Percentiles rank a stretch among this genome's conserved stretches.
Evolutionary conservation across 2,888 invertebrate species (phyloP).

Genomic region (Disparrhopalites patrizii): DNA sequence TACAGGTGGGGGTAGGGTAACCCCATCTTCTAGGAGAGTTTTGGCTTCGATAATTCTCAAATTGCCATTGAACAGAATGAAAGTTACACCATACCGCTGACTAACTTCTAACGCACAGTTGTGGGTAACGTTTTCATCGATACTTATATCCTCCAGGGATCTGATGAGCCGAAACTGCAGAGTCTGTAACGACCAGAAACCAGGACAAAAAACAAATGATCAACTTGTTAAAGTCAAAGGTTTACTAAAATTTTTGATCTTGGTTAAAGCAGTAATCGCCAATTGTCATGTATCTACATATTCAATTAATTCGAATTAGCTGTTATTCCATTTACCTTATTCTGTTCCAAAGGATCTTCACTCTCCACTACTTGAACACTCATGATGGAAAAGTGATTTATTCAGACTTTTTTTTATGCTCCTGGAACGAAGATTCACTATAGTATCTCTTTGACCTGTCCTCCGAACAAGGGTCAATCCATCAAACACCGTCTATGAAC

Average conservation of each 20-base stretch:
- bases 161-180: conserved; percentile 15
- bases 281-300: too few relatives aligned
- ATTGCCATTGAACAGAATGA: conserved; percentile 15
- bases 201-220: neutral
- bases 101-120: conserved; percentile 4
- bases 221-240: too few relatives aligned
- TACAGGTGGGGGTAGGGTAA: conserved; percentile 2
- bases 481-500: neutral
- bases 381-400: neutral
- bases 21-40: neutral
- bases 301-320: too few relatives aligned
- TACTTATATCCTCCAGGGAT: neutral
- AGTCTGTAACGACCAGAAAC: neutral
- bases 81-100: conserved; percentile 16
- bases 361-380: neutral
- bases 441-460: too few relatives aligned
- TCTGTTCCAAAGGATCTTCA: neutral
- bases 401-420: neutral
- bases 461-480: neutral
- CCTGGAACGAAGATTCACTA: too few relatives aligned
- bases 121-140: neutral
- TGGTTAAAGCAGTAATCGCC: too few relatives aligned
- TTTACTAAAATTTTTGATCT: too few relatives aligned
- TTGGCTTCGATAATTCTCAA: conserved; percentile 11
- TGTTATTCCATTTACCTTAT: conserved; percentile 11